Base-by-base conservation (phyloP, 2,888 invertebrate species). In the Caenorhabditis sp. region DNA sequence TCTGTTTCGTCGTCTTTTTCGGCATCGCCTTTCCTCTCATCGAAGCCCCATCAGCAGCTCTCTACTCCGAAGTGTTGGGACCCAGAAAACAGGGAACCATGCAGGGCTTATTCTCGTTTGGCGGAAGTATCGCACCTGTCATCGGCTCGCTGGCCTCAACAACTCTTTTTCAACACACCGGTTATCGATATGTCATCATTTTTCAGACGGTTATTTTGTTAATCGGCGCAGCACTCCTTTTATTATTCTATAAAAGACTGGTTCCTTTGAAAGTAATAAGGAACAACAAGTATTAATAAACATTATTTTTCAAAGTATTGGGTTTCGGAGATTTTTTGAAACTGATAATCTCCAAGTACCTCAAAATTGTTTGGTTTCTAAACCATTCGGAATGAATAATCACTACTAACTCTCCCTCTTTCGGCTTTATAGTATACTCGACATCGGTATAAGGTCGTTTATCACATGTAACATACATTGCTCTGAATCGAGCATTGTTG, bases 41-140 rank as follows among this genome's bases (percentile, higher is more conserved):
- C 1, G 62, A 69, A 26, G 63, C 63, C 1, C 66, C 69, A 1
- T 58, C 69, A 1, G 63, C 66, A 12, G 66, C 69, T 8, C 58
- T 74, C 14, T 69, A 63, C 24, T 74, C 74, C 0, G 63, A 74
- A 54, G 31, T 74, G 60, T 53, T 74, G 17, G 74, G 74, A 14
- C 74, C 74, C 8, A 62, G 74, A 62, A 74, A 74, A 37, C 74
- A 74, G 51, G 74, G 74, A 62, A 70, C 65, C 50, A 69, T 69
- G 69, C 74, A 74, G 43, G 74, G 74, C 43, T 54, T 74, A 10
- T 69, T 69, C 55, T 64, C 66, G 4, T 58, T 69, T 12, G 63
- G 63, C 14, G 74, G 74, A 6, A 69, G 74, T 37, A 61, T 74
- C 37, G 65, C 69, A 31, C 66, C 69, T 23, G 69, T 69, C 19